A percentile compares a stretch with the other conserved stretches of the same genome.
Conservation (phyloP, 2,113 vertebrate species). For the Syngnathoides biaculeatus region DNA sequence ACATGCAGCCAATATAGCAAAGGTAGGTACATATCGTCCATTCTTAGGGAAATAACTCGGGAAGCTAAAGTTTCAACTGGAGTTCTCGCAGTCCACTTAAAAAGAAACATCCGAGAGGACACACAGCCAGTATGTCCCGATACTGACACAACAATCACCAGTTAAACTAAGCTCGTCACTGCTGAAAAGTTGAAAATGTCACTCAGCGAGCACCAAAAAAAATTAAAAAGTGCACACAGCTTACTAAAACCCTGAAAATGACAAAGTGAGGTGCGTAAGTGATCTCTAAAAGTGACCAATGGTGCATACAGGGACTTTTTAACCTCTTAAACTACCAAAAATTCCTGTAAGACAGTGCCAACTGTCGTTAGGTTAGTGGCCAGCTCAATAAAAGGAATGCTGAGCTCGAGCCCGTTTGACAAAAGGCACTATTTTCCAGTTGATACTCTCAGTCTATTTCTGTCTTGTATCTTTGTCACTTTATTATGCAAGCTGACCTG, state of each 20-base stretch:
- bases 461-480: conserved; percentile 7
- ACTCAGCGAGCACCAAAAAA: too few relatives aligned
- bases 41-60: too few relatives aligned
- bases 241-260: neutral
- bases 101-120: too few relatives aligned
- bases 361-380: conserved; percentile 12
- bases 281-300: neutral
- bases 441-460: neutral
- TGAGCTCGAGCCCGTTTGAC: conserved; percentile 7
- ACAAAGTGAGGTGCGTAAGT: neutral
- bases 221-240: neutral
- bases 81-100: too few relatives aligned
- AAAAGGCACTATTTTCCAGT: conserved; percentile 38
- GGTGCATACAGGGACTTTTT: neutral
- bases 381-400: conserved; percentile 46
- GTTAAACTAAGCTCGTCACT: too few relatives aligned
- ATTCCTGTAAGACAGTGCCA: conserved; percentile 24
- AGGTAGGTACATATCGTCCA: too few relatives aligned
- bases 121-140: too few relatives aligned
- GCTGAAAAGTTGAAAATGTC: too few relatives aligned
- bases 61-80: too few relatives aligned
- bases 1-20: too few relatives aligned
- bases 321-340: conserved; percentile 5
- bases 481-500: neutral
- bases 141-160: too few relatives aligned